Evolutionary conservation across 2,888 invertebrate species (phyloP).

Genomic region (Leptarthrus brevirostris): DNA sequence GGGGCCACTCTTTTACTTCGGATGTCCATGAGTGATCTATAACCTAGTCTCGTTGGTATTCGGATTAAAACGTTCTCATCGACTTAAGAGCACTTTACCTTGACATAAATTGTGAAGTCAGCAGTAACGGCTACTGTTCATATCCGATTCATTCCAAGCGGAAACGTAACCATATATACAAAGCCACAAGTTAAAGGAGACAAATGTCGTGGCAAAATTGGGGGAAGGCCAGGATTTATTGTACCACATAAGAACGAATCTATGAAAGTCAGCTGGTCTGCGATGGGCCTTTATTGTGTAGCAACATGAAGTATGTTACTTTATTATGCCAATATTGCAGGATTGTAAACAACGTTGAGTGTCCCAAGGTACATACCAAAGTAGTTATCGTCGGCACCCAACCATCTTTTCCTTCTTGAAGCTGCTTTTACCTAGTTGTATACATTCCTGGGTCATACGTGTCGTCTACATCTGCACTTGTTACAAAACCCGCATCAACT

Average conservation of each 20-base stretch:
- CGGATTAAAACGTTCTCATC: too few species aligned
- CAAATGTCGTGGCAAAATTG: constrained; percentile 28
- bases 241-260: not conserved
- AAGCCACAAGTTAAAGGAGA: not conserved
- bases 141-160: not conserved
- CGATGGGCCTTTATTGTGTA: constrained; percentile 20
- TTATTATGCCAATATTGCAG: constrained; percentile 48
- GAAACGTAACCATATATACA: not conserved
- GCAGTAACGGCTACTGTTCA: not conserved
- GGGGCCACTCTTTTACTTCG: too few species aligned
- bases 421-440: constrained; percentile 6
- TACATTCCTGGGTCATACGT: not conserved
- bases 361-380: not conserved
- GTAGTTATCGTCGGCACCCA: not conserved
- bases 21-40: too few species aligned
- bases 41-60: too few species aligned
- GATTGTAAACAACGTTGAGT: constrained; percentile 44
- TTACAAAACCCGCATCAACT: constrained; percentile 1
- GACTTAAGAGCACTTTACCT: not conserved
- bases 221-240: not conserved
- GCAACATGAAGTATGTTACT: constrained; percentile 34
- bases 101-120: constrained; percentile 1
- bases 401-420: not conserved
- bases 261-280: not conserved
- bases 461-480: constrained; percentile 24